Percentiles rank a stretch among this genome's conserved stretches.
Evolutionary conservation across 2,888 invertebrate genomes (phyloP).

Genomic region (Acleris emargana): DNA sequence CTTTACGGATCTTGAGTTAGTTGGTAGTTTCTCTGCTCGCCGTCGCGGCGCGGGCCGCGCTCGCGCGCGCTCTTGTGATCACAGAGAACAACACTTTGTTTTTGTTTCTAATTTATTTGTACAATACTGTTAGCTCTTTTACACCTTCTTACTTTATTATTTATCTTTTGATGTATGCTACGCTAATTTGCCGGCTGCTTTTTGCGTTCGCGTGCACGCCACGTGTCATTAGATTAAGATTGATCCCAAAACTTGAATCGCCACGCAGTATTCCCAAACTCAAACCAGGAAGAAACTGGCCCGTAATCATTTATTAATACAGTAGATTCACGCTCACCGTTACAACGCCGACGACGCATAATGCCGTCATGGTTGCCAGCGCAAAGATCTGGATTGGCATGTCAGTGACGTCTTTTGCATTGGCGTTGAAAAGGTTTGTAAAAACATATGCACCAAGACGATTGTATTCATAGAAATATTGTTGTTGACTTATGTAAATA

Average conservation of each 20-base stretch:
- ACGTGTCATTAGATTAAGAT: constrained; percentile 49
- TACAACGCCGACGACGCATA: not conserved
- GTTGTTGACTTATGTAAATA: constrained; percentile 57
- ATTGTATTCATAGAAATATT: constrained; percentile 51
- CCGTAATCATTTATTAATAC: not conserved
- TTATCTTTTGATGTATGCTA: constrained; percentile 51
- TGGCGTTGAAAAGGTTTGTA: not conserved
- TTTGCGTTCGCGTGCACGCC: constrained; percentile 37
- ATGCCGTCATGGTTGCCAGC: not conserved
- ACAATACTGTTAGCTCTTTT: constrained; percentile 74
- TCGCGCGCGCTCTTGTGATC: constrained; percentile 68
- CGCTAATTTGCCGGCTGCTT: constrained; percentile 42
- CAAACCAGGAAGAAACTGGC: constrained; percentile 21
- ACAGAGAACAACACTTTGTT: constrained; percentile 80
- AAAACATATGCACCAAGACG: constrained; percentile 52
- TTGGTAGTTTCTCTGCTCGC: constrained; percentile 53
- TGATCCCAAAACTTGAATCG: constrained; percentile 73
- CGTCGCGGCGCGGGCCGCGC: constrained; percentile 40
- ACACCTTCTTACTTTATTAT: constrained; percentile 39
- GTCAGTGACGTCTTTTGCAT: too few relatives aligned
- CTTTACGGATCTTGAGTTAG: constrained; percentile 49
- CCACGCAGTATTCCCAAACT: constrained; percentile 41
- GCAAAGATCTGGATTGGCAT: too few relatives aligned
- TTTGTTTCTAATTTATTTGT: constrained; percentile 84
- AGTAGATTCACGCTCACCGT: not conserved